phyloP scores from a whole-genome alignment of 2,113 vertebrate species.

The Balaenoptera acutorostrata region DNA sequence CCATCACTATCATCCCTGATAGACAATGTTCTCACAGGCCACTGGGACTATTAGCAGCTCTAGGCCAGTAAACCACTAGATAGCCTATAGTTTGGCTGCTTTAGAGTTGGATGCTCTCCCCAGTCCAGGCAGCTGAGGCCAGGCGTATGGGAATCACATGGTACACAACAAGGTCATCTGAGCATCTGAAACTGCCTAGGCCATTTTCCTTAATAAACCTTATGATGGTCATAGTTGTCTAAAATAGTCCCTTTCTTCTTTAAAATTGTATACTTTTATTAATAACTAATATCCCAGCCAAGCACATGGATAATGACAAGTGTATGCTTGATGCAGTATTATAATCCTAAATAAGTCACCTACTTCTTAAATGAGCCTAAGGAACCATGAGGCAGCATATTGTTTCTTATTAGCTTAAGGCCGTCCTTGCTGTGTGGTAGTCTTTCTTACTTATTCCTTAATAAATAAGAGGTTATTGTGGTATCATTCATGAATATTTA shows the following conservation, averaged over 20 bases:
- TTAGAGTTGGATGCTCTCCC: neutral
- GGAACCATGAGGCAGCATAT: neutral
- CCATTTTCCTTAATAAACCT: neutral
- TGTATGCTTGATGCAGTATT: neutral
- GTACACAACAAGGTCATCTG: slow-evolving; percentile 15
- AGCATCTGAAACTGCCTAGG: neutral
- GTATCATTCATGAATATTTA: slow-evolving; percentile 2
- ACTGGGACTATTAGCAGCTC: neutral
- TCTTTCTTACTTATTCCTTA: slow-evolving; percentile 19
- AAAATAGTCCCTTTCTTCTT: neutral
- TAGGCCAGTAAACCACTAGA: neutral
- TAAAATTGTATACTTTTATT: slow-evolving; percentile 2
- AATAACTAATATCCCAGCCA: neutral
- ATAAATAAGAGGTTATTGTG: neutral
- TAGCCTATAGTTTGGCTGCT: neutral
- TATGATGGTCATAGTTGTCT: neutral
- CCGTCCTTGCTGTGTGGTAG: neutral
- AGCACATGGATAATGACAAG: neutral
- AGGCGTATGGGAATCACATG: neutral
- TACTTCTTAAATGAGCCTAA: slow-evolving; percentile 24
- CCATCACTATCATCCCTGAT: neutral
- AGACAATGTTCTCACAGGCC: neutral
- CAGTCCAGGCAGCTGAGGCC: neutral
- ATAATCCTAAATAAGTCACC: neutral
- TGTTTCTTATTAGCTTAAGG: neutral